Evolutionary conservation across 2,113 vertebrate genomes (phyloP).

Genomic region (Taurulus bubalis): DNA sequence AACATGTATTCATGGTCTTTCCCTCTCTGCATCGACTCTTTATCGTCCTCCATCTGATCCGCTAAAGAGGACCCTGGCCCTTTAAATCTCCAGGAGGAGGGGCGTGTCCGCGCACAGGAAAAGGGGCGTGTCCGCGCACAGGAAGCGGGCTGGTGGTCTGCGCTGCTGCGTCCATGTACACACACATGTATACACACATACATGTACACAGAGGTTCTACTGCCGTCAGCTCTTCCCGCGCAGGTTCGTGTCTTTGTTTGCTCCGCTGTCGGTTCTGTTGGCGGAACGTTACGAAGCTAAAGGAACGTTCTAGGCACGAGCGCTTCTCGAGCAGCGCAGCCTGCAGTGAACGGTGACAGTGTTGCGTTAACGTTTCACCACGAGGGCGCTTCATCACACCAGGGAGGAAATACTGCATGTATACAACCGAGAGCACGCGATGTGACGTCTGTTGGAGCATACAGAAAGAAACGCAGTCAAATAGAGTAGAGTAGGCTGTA

Average conservation of each 20-base stretch:
- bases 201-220: too few species aligned
- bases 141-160: not conserved
- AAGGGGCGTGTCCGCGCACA: not conserved
- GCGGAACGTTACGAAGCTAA: too few species aligned
- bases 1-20: too few species aligned
- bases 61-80: not conserved
- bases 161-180: too few species aligned
- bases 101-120: not conserved
- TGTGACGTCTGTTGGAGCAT: not conserved
- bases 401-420: not conserved
- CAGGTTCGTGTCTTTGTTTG: too few species aligned
- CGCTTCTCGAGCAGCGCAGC: not conserved
- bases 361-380: not conserved
- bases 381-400: not conserved
- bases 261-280: too few species aligned
- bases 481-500: too few species aligned
- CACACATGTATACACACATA: too few species aligned
- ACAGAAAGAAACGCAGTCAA: not conserved
- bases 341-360: not conserved
- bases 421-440: not conserved
- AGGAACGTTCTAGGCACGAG: too few species aligned
- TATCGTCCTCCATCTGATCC: too few species aligned
- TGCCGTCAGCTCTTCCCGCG: too few species aligned
- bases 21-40: too few species aligned
- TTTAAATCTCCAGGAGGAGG: slow-evolving; percentile 25